Percentiles rank a stretch among this genome's conserved stretches.
phyloP scores from a whole-genome alignment of 2,113 vertebrate genomes.

The Python bivittatus region DNA sequence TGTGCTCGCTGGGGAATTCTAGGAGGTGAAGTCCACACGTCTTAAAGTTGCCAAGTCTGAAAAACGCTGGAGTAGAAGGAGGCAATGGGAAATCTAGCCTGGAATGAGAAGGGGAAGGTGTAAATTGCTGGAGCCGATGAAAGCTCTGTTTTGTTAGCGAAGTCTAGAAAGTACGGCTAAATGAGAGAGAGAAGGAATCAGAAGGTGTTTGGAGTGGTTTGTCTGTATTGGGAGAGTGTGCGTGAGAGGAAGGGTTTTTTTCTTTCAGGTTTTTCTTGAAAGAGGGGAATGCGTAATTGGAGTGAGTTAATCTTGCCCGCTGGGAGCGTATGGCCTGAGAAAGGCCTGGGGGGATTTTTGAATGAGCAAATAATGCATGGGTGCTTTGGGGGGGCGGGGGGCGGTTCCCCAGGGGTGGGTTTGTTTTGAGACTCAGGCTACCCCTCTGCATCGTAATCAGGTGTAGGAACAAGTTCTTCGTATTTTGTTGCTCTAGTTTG shows the following conservation, averaged over 20 bases:
- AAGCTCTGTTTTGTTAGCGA: background rate
- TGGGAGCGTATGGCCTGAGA: background rate
- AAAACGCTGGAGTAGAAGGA: background rate
- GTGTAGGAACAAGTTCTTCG: background rate
- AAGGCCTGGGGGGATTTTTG: background rate
- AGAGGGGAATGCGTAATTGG: background rate
- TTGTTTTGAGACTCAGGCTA: background rate
- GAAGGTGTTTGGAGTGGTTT: background rate
- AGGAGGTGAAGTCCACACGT: no score
- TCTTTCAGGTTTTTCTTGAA: background rate
- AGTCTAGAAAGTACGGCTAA: background rate
- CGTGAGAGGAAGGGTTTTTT: background rate
- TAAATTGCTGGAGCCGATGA: background rate
- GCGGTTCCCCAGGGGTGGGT: background rate
- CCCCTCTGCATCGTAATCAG: background rate
- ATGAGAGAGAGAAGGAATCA: background rate
- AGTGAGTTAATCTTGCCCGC: background rate
- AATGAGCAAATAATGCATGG: background rate
- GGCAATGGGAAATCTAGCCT: background rate
- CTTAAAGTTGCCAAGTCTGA: no score
- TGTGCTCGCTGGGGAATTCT: no score
- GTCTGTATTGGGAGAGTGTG: background rate
- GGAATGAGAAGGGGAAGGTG: background rate
- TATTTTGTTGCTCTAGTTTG: background rate
- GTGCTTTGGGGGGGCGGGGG: background rate